Evolutionary conservation across 2,113 vertebrate species (phyloP).

Genomic region (Menura novaehollandiae): DNA sequence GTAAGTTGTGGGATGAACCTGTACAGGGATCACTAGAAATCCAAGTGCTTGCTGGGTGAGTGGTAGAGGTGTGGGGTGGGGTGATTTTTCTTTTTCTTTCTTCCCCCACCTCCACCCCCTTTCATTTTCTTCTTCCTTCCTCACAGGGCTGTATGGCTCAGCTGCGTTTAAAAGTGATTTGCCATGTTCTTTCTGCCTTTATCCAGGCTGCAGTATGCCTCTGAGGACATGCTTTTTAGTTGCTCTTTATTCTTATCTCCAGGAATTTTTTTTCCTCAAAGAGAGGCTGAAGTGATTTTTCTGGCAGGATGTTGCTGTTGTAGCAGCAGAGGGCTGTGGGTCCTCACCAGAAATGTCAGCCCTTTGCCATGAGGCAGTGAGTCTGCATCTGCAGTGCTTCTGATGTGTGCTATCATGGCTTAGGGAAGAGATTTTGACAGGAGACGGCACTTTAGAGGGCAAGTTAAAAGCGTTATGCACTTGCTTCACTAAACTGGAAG

Average conservation of each 20-base stretch:
- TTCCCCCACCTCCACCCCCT: rapidly evolving
- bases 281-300: background rate
- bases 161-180: background rate
- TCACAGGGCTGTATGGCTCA: background rate
- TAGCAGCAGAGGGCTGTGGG: background rate
- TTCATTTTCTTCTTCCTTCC: background rate
- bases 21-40: background rate
- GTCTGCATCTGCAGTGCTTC: background rate
- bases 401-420: background rate
- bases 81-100: background rate
- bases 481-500: slow-evolving; percentile 30
- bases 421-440: background rate
- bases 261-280: background rate
- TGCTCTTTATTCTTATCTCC: slow-evolving; percentile 8
- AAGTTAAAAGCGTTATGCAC: slow-evolving; percentile 28
- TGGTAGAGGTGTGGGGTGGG: background rate
- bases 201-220: background rate
- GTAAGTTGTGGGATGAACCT: background rate
- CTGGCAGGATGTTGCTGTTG: background rate
- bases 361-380: background rate
- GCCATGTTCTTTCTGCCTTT: background rate
- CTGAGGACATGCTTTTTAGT: background rate
- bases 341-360: slow-evolving; percentile 2
- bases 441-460: background rate
- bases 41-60: background rate